These are phyloP conservation scores for Cotesia vestalis DNA, from an alignment of 1,140 invertebrate species.

Conservation along the genomic window DNA sequence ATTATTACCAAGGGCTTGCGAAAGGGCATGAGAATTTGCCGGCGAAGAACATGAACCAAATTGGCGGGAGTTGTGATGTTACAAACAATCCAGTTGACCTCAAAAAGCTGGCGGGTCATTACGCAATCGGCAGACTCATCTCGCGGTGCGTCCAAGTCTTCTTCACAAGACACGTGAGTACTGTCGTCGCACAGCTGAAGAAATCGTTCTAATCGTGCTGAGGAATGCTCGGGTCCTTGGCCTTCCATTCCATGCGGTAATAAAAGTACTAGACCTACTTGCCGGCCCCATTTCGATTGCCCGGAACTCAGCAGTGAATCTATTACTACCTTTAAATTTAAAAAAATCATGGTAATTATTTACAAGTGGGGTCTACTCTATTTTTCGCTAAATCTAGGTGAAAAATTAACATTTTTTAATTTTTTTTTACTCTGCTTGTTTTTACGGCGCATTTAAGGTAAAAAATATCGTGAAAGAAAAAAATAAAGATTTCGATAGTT, in stretches of 20 bases:
- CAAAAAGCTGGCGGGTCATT: constrained; percentile 78
- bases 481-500: too few relatives aligned
- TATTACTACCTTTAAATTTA: constrained; percentile 75
- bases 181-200: constrained; percentile 83
- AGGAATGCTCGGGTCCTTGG: constrained; percentile 90
- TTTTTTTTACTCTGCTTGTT: too few relatives aligned
- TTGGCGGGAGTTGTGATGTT: constrained; percentile 88
- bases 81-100: constrained; percentile 84
- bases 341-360: not conserved
- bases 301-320: constrained; percentile 85
- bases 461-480: too few relatives aligned
- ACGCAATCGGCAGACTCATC: constrained; percentile 54
- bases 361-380: too few relatives aligned
- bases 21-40: constrained; percentile 85
- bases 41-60: constrained; percentile 84
- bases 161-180: constrained; percentile 67
- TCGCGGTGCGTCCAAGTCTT: constrained; percentile 46
- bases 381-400: too few relatives aligned
- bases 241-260: constrained; percentile 91
- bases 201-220: constrained; percentile 82
- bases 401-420: too few relatives aligned
- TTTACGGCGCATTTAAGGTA: too few relatives aligned
- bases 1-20: constrained; percentile 74
- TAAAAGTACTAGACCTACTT: constrained; percentile 83
- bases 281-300: constrained; percentile 85